These are phyloP conservation scores for Pimephales promelas DNA, from an alignment of 2,113 vertebrate genomes.

Conservation along the genomic window DNA sequence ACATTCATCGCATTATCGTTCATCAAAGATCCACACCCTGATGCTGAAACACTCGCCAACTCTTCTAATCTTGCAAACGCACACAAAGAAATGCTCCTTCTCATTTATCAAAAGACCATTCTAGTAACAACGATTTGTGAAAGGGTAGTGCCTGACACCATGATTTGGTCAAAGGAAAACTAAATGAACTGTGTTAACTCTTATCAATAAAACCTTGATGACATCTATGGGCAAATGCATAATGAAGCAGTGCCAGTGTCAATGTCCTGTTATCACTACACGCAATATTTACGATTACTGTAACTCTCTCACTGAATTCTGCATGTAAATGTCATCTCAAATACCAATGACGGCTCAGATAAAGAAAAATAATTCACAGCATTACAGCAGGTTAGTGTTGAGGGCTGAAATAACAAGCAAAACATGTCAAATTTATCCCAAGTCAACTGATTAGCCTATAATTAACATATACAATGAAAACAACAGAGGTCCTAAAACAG, in stretches of 20 bases:
- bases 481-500: background rate
- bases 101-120: background rate
- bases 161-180: background rate
- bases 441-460: background rate
- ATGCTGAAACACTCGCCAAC: conserved; percentile 10
- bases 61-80: conserved; percentile 18
- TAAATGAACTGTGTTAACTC: background rate
- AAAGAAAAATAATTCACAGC: background rate
- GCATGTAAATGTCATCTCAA: conserved; percentile 7
- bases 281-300: background rate
- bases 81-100: background rate
- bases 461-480: background rate
- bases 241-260: background rate
- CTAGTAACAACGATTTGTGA: conserved; percentile 3
- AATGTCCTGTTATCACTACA: background rate
- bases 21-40: conserved; percentile 34
- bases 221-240: background rate
- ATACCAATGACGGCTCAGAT: background rate
- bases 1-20: conserved; percentile 30
- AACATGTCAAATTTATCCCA: background rate
- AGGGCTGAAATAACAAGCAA: background rate
- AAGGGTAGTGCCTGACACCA: background rate
- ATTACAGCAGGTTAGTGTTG: background rate
- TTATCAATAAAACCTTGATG: background rate
- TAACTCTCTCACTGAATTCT: background rate